Conservation (phyloP, 2,113 vertebrate species). For the Vulpes lagopus region DNA sequence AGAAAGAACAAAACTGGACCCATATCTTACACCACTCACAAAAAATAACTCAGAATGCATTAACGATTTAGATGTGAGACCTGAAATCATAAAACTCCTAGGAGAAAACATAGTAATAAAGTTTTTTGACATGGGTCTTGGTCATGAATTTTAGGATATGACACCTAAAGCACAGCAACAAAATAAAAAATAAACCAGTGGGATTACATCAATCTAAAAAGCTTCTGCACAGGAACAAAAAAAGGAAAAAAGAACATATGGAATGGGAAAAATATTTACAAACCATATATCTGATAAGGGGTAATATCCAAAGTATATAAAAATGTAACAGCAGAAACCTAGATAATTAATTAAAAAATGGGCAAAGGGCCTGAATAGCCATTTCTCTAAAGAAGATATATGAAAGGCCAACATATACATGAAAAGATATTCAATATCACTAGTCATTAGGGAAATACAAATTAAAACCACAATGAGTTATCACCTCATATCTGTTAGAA, state of each 20-base stretch:
- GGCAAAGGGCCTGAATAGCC: background rate
- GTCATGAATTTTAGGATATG: background rate
- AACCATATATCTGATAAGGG: background rate
- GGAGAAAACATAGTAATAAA: too few species aligned
- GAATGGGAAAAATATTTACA: background rate
- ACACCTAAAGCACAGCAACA: background rate
- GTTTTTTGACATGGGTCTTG: too few species aligned
- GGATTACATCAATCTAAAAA: background rate
- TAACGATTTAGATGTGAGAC: too few species aligned
- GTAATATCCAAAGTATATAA: background rate
- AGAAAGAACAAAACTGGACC: too few species aligned
- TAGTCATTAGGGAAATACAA: background rate
- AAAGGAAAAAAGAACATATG: background rate
- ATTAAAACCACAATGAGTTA: background rate
- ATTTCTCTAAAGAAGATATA: background rate
- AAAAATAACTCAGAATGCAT: too few species aligned
- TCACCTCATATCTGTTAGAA: background rate
- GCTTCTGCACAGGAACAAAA: background rate
- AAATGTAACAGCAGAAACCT: background rate
- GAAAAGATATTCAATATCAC: background rate
- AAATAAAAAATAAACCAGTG: background rate
- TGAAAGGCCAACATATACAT: background rate
- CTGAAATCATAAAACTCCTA: too few species aligned
- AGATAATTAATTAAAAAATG: background rate
- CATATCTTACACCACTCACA: too few species aligned